Evolutionary conservation across 1,140 invertebrate genomes (phyloP).

Genomic region (Agrilus planipennis): DNA sequence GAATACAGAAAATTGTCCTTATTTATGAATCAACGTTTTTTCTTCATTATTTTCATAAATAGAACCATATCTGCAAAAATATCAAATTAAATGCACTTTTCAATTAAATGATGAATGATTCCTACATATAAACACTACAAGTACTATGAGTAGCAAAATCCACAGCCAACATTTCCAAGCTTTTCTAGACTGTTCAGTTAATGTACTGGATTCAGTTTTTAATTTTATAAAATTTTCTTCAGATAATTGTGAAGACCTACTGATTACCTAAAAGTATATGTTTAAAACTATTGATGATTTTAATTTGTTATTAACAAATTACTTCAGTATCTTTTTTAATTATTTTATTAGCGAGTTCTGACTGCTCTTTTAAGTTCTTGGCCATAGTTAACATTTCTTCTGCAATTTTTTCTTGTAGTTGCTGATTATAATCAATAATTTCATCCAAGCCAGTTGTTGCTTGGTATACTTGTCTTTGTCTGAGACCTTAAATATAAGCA

Average conservation of each 20-base stretch:
- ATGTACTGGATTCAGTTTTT: conserved; percentile 64
- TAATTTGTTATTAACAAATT: conserved; percentile 8
- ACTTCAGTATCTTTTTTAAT: conserved; percentile 80
- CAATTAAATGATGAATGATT: conserved; percentile 13
- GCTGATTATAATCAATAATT: conserved; percentile 71
- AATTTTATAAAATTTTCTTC: conserved; percentile 67
- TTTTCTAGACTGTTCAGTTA: conserved; percentile 73
- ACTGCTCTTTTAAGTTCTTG: conserved; percentile 79
- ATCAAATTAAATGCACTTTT: conserved; percentile 6
- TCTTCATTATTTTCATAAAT: conserved; percentile 67
- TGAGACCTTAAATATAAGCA: not conserved
- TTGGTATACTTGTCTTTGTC: conserved; percentile 16
- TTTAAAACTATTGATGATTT: not conserved
- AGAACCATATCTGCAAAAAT: conserved; percentile 59
- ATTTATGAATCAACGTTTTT: conserved; percentile 38
- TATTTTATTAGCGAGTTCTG: conserved; percentile 68
- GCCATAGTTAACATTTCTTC: conserved; percentile 87
- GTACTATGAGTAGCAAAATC: conserved; percentile 74
- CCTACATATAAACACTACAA: conserved; percentile 79
- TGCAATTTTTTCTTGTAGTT: conserved; percentile 82
- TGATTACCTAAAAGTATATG: conserved; percentile 45
- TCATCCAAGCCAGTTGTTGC: conserved; percentile 44
- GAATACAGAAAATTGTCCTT: conserved; percentile 2
- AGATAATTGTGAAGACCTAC: conserved; percentile 63
- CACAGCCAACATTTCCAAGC: conserved; percentile 91